A percentile compares a stretch with the other conserved stretches of the same genome.
These are phyloP conservation scores for Gallinago jamesoni DNA, from an alignment of 2,113 vertebrate genomes.

Conservation along the genomic window DNA sequence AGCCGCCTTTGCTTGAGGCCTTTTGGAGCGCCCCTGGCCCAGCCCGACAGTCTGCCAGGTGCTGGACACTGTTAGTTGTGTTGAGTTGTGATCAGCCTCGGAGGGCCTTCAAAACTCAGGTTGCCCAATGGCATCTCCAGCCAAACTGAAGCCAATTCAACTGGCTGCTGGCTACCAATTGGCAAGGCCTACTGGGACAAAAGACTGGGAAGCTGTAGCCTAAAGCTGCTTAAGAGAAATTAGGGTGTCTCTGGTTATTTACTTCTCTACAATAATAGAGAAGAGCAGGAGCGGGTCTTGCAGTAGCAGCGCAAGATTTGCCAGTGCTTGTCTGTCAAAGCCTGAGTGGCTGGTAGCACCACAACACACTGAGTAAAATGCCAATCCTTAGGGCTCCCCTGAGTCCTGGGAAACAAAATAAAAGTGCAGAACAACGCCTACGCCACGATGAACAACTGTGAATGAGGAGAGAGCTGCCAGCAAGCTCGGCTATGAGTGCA, in stretches of 20 bases:
- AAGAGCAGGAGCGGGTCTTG: background rate
- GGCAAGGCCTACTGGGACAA: background rate
- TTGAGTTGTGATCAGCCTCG: background rate
- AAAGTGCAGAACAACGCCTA: background rate
- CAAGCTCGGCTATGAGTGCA: rapidly evolving
- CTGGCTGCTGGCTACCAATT: background rate
- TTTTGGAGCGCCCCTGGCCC: background rate
- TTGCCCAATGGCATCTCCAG: background rate
- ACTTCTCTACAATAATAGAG: background rate
- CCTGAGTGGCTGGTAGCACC: background rate
- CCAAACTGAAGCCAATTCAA: background rate
- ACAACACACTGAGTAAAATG: background rate
- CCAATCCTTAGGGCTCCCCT: background rate
- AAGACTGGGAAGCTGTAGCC: background rate
- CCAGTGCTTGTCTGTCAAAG: background rate
- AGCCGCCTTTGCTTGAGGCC: background rate
- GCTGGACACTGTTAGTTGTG: background rate
- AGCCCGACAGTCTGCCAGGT: background rate
- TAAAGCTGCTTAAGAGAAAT: background rate
- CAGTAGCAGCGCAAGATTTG: background rate
- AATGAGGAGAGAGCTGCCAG: background rate
- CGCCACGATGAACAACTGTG: rapidly evolving
- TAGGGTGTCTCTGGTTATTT: background rate
- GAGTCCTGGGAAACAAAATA: background rate
- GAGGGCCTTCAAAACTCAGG: background rate